Evolutionary conservation across 2,888 invertebrate genomes (phyloP).

Genomic region (Acleris sparsana): DNA sequence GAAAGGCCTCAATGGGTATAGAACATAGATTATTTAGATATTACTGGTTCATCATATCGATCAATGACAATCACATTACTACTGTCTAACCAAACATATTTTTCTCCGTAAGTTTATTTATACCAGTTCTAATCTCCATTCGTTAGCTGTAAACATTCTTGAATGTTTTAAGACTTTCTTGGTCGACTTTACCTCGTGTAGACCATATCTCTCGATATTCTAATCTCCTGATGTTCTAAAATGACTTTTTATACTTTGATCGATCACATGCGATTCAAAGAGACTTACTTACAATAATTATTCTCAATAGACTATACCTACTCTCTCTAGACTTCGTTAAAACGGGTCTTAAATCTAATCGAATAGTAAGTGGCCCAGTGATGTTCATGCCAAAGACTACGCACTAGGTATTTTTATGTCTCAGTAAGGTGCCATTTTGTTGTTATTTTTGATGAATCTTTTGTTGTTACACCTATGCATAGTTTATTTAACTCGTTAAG

Average conservation of each 20-base stretch:
- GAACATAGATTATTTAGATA: too few relatives aligned
- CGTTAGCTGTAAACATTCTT: too few relatives aligned
- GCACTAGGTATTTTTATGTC: constrained; percentile 14
- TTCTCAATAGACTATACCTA: not conserved
- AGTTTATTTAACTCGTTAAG: constrained; percentile 13
- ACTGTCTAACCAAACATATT: too few relatives aligned
- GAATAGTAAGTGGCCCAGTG: constrained; percentile 54
- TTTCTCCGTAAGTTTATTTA: too few relatives aligned
- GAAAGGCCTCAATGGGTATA: too few relatives aligned
- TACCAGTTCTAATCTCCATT: too few relatives aligned
- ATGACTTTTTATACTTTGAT: constrained; percentile 18
- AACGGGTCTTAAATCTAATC: constrained; percentile 7
- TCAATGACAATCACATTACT: too few relatives aligned
- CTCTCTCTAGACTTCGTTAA: not conserved
- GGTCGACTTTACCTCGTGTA: constrained; percentile 19
- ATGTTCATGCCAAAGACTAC: constrained; percentile 65
- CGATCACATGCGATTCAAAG: constrained; percentile 1
- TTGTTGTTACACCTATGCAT: constrained; percentile 7
- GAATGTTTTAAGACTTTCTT: too few relatives aligned
- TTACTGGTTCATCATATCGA: too few relatives aligned
- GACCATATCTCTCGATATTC: constrained; percentile 17
- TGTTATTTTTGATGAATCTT: constrained; percentile 15
- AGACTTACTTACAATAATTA: constrained; percentile 6
- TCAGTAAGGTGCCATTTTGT: constrained; percentile 12
- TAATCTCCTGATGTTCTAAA: constrained; percentile 5